Conservation (phyloP, 2,113 vertebrate species). For the Isichthys henryi region DNA sequence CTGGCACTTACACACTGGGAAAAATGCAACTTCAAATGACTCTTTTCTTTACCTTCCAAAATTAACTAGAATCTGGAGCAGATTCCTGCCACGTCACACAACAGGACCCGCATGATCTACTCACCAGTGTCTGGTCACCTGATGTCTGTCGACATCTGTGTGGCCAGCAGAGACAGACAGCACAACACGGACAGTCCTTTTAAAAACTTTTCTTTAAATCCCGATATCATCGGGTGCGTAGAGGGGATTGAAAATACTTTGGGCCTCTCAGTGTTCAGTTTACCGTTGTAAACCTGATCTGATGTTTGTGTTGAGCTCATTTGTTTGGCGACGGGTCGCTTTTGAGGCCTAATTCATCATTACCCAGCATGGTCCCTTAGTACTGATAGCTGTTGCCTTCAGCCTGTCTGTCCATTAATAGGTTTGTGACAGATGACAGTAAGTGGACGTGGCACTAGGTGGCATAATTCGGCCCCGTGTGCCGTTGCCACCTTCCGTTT, state of each 20-base stretch:
- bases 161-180: background rate
- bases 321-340: constrained; percentile 40
- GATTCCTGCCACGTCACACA: background rate
- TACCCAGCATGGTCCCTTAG: constrained; percentile 61
- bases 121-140: background rate
- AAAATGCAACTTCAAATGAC: background rate
- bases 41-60: background rate
- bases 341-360: constrained; percentile 71
- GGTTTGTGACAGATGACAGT: constrained; percentile 74
- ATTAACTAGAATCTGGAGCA: background rate
- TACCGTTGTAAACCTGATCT: constrained; percentile 44
- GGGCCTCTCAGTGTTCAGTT: constrained; percentile 45
- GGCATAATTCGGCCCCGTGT: constrained; percentile 61
- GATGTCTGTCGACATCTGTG: background rate
- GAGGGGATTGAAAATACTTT: constrained; percentile 22
- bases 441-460: constrained; percentile 59
- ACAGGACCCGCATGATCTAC: background rate
- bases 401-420: constrained; percentile 76
- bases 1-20: background rate
- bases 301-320: constrained; percentile 45
- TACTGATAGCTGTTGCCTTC: constrained; percentile 67
- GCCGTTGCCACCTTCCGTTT: constrained; percentile 53
- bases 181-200: background rate
- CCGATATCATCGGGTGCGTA: background rate
- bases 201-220: background rate